These are phyloP conservation scores for Leucoraja erinaceus DNA, from an alignment of 2,113 vertebrate genomes.

Conservation along the genomic window DNA sequence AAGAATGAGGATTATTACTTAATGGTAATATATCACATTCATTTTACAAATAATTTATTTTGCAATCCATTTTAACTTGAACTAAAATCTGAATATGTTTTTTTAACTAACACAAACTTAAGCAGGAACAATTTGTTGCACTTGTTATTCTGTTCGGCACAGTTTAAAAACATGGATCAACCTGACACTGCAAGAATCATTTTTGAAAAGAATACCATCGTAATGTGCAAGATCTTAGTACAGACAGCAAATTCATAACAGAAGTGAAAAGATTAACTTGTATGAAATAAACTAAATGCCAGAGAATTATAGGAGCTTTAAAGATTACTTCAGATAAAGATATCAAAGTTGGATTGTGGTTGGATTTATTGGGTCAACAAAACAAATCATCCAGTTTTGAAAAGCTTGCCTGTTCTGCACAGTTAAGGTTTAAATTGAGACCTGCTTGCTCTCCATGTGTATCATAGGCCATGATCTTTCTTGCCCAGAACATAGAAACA, in stretches of 20 bases:
- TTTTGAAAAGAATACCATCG: not conserved
- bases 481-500: too few species aligned
- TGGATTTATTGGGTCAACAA: slow-evolving; percentile 21
- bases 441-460: not conserved
- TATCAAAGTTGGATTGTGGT: slow-evolving; percentile 7
- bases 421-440: not conserved
- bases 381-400: not conserved
- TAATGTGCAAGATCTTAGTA: not conserved
- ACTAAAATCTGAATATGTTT: not conserved
- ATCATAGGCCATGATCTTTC: too few species aligned
- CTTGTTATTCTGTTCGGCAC: not conserved
- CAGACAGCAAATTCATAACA: not conserved
- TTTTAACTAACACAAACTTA: not conserved
- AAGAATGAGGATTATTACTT: not conserved
- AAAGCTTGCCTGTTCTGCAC: not conserved
- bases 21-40: not conserved
- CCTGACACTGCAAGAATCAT: not conserved
- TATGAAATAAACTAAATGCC: slow-evolving; percentile 9
- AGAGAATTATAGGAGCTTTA: slow-evolving; percentile 24
- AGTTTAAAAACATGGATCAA: not conserved
- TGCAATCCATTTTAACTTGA: not conserved
- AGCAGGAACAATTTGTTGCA: not conserved
- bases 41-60: not conserved
- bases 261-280: not conserved
- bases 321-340: not conserved